Evolutionary conservation across 2,888 invertebrate species (phyloP).

Genomic region (Drosophila neotestacea): DNA sequence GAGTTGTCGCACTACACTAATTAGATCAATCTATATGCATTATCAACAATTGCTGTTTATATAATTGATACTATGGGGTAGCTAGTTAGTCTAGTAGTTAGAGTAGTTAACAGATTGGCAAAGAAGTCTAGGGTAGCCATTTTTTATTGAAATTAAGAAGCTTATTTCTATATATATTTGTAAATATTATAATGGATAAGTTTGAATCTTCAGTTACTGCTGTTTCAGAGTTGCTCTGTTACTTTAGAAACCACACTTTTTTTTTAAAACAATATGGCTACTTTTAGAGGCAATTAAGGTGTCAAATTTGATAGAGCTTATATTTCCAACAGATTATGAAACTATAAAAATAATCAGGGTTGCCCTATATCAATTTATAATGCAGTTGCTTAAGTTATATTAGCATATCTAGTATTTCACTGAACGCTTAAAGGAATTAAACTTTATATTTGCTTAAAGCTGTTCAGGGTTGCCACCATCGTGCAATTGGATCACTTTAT

Average conservation of each 20-base stretch:
- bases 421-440: too few relatives aligned
- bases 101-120: not conserved
- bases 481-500: not conserved
- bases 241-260: not conserved
- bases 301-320: not conserved
- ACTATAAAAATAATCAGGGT: not conserved
- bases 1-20: not conserved
- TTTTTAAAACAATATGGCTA: not conserved
- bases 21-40: not conserved
- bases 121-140: not conserved
- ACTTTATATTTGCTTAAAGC: not conserved
- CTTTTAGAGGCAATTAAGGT: not conserved
- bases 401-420: not conserved
- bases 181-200: too few relatives aligned
- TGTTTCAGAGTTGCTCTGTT: not conserved
- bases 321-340: not conserved
- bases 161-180: too few relatives aligned
- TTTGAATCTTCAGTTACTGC: not conserved
- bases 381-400: not conserved
- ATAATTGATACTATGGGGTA: not conserved
- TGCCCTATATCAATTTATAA: not conserved
- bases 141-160: not conserved
- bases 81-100: too few relatives aligned
- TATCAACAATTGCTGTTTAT: not conserved
- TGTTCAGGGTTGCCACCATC: slow-evolving; percentile 8